These are phyloP conservation scores for Bombus affinis DNA, from an alignment of 1,140 invertebrate species.

Conservation along the genomic window DNA sequence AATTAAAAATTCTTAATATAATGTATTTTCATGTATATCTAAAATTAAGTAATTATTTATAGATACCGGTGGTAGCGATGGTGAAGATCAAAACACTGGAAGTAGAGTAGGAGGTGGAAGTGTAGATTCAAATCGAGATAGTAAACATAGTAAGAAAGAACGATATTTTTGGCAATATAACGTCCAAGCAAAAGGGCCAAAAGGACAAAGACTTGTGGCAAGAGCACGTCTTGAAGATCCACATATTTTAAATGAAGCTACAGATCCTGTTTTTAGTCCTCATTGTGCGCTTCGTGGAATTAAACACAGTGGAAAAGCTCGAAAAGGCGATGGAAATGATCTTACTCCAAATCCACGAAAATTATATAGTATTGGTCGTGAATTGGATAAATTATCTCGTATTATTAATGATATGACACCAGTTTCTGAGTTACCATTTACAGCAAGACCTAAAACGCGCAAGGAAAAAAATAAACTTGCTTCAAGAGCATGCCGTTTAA, in stretches of 20 bases:
- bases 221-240: conserved; percentile 94
- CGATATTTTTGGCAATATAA: conserved; percentile 99
- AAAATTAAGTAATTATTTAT: background rate
- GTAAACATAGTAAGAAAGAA: conserved; percentile 87
- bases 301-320: conserved; percentile 96
- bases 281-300: conserved; percentile 94
- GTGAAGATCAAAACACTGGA: conserved; percentile 84
- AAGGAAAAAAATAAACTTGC: conserved; percentile 99
- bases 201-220: conserved; percentile 93
- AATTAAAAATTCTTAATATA: background rate
- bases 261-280: conserved; percentile 96
- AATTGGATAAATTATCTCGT: conserved; percentile 94
- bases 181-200: conserved; percentile 98
- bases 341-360: conserved; percentile 97
- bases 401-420: conserved; percentile 98
- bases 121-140: conserved; percentile 73
- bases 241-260: conserved; percentile 94
- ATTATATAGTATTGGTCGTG: conserved; percentile 94
- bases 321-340: conserved; percentile 98
- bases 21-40: background rate
- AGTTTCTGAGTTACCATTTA: conserved; percentile 95
- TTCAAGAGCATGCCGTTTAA: conserved; percentile 96
- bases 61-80: conserved; percentile 81
- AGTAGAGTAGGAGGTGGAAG: conserved; percentile 79
- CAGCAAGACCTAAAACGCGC: conserved; percentile 93